phyloP scores from a whole-genome alignment of 2,113 vertebrate genomes.

The Salminus brasiliensis region DNA sequence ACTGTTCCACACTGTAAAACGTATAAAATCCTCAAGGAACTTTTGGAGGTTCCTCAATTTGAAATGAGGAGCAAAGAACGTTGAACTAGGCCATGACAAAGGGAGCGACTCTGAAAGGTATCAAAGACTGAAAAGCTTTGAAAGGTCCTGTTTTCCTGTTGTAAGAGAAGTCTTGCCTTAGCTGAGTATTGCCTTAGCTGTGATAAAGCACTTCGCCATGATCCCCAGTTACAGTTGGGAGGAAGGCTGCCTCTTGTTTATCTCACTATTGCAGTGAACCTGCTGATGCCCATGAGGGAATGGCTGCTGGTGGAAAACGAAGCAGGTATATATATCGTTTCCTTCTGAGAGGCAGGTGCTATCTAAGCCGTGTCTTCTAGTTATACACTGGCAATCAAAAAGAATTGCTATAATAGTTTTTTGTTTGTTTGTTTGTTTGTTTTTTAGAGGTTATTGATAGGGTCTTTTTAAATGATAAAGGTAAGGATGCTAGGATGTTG shows the following conservation, averaged over 20 bases:
- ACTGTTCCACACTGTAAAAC: no score
- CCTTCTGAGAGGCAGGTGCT: background rate
- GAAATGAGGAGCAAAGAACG: background rate
- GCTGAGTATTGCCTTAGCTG: background rate
- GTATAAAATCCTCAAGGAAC: no score
- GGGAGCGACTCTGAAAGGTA: background rate
- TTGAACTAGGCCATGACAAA: background rate
- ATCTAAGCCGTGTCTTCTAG: background rate
- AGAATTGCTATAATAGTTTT: background rate
- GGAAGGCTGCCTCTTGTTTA: background rate
- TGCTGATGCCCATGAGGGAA: background rate
- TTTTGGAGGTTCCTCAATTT: no score
- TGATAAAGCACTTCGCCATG: background rate
- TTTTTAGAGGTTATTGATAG: no score
- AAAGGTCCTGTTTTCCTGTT: background rate
- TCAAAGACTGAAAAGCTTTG: background rate
- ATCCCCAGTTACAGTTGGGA: background rate
- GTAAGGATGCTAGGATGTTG: no score
- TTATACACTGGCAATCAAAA: background rate
- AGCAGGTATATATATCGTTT: background rate
- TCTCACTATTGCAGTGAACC: background rate
- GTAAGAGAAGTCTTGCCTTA: constrained; percentile 3
- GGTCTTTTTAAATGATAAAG: no score
- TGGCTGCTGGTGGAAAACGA: background rate
- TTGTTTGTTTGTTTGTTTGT: no score